Evolutionary conservation across 2,888 invertebrate species (phyloP), one percentile per base, ranked within the genome.

Genomic region (Fragum sueziense): DNA sequence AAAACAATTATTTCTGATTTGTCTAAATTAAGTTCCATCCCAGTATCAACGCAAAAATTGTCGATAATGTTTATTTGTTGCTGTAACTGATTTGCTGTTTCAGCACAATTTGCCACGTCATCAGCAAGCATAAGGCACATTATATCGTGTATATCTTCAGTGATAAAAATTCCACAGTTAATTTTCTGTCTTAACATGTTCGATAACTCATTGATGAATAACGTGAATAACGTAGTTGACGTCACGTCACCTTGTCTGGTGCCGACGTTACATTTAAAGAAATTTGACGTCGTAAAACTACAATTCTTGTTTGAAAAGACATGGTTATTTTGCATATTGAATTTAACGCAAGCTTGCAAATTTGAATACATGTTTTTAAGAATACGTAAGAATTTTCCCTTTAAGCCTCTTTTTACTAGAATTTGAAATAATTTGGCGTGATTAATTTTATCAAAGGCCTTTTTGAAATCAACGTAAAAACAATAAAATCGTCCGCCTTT

Each of bases 201-300:
- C n/a, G 4, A 29, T 29, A 70, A 33, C 31, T 70, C 70, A 27
- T 70, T 70, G 2, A 70, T 70, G 52, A 51, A 29, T 22, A 70
- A 4, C 29, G 31, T 25, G n/a, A 70, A 70, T 2, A 69, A 52
- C 1, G 33, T 70, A 20, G 51, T 33, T n/a, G 54, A 54, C 14
- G 14, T 70, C 22, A 54, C 17, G 22, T 52, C 51, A n/a, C 54
- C 70, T 29, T 70, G 70, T n/a, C 70, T 29, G 2, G 31, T 70
- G 33, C 70, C 70, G 27, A 70, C 37, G 54, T 70, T 29, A 41
- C 70, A 59, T 11, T 22, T 27, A 27, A 68, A 41, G 27, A 37
- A 33, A 9, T n/a, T 2, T 4, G 62, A 20, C n/a, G n/a, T n/a
- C n/a, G n/a, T n/a, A n/a, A n/a, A n/a, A n/a, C n/a, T n/a, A n/a